Evolutionary conservation across 2,113 vertebrate genomes (phyloP), one percentile per base, ranked within the genome.

Genomic region (Scomber colias): DNA sequence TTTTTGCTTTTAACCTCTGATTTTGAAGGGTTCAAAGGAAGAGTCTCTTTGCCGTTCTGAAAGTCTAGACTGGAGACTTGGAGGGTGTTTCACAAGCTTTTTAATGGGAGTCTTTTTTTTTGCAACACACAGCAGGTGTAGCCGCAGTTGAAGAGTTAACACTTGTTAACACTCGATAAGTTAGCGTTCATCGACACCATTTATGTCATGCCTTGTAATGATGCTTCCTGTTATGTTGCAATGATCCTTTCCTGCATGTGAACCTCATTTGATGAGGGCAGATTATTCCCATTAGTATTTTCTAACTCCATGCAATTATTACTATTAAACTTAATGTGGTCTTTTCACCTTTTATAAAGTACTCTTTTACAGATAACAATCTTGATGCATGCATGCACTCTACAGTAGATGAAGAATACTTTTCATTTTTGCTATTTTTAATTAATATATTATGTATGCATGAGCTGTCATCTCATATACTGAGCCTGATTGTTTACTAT

Each of bases 21-120:
- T 87, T 61, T 87, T 55, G 60, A 35, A 65, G 40, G 66, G 71
- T 83, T 90, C 86, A 84, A 69, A 85, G 57, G 57, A 66, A 45
- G 46, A 9, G 40, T 21, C 5, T 86, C 40, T 78, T 45, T 67
- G 54, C 69, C 24, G 3, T 46, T 66, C 65, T 62, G 55, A 57
- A 49, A 68, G 60, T 57, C 54, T 49, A 55, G 46, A 76, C 66
- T 21, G 16, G 59, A 55, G 76, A 84, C 67, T 77, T 17, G 30
- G 64, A 78, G 71, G 62, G 1, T 48, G 75, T 53, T 83, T 82
- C 75, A 49, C 64, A 77, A 57, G 60, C 77, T 68, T 68, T 77
- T 68, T 69, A 75, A 87, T 46, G 62, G 35, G 30, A 56, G 70
- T 14, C 10, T 6, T 14, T 15, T 49, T 30, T 49, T 48, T 57